phyloP scores from a whole-genome alignment of 1,140 invertebrate species.

The Physella acuta region DNA sequence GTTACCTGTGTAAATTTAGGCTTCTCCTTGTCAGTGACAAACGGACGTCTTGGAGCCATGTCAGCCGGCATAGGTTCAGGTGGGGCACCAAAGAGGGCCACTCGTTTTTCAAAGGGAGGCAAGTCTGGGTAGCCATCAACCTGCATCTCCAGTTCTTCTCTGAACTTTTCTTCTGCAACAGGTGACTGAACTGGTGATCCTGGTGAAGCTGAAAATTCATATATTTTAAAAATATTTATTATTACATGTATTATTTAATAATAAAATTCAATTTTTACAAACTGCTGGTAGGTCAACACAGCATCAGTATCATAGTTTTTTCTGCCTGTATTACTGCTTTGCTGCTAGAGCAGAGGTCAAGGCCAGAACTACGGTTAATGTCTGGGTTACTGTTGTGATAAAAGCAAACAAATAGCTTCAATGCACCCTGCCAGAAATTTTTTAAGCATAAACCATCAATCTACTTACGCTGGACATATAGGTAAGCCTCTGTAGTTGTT shows the following conservation, averaged over 20 bases:
- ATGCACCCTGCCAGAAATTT: no score
- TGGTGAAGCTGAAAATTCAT: slow-evolving; percentile 19
- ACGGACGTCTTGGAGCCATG: slow-evolving; percentile 27
- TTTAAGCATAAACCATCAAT: slow-evolving; percentile 11
- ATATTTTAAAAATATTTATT: no score
- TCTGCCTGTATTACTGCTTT: no score
- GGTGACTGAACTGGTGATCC: slow-evolving; percentile 20
- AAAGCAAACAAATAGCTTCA: no score
- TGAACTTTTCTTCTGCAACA: slow-evolving; percentile 32
- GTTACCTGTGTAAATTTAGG: slow-evolving; percentile 43
- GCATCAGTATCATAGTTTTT: no score
- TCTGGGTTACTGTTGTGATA: no score
- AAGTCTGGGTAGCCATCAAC: slow-evolving; percentile 39
- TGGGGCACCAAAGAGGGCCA: slow-evolving; percentile 40
- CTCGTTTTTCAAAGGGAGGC: slow-evolving; percentile 45
- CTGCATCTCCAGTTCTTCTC: slow-evolving; percentile 43
- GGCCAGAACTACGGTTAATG: no score
- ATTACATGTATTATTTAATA: no score
- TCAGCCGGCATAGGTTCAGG: slow-evolving; percentile 29
- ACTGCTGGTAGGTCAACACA: no score
- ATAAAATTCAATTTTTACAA: no score
- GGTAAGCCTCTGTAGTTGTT: slow-evolving; percentile 60
- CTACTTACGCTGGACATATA: slow-evolving; percentile 51
- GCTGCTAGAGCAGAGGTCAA: no score
- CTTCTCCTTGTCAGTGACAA: slow-evolving; percentile 38